Conservation (phyloP, 2,888 invertebrate species). For the Phlogophora meticulosa region DNA sequence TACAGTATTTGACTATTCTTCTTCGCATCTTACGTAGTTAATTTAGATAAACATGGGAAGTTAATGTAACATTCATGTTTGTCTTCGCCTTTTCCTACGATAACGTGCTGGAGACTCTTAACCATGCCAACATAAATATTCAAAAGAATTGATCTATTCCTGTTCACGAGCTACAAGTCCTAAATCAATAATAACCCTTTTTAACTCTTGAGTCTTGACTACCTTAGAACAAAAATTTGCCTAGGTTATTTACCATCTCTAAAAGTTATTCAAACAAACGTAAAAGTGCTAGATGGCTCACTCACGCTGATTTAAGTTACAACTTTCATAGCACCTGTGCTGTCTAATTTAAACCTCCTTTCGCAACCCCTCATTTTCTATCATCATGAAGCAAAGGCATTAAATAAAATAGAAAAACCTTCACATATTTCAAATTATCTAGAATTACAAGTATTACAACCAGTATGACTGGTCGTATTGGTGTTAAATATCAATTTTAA, state of each 20-base stretch:
- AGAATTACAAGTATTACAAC: slow-evolving; percentile 14
- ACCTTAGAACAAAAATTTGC: slow-evolving; percentile 5
- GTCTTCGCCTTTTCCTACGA: slow-evolving; percentile 13
- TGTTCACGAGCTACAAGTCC: slow-evolving; percentile 13
- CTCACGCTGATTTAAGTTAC: slow-evolving; percentile 3
- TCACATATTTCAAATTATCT: neutral
- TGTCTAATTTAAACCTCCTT: slow-evolving; percentile 11
- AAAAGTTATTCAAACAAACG: slow-evolving; percentile 8
- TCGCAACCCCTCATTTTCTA: slow-evolving; percentile 17
- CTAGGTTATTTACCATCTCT: slow-evolving; percentile 14
- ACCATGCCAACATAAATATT: slow-evolving; percentile 34
- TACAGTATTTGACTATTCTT: slow-evolving; percentile 29
- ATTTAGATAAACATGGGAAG: slow-evolving; percentile 32
- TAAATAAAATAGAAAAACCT: slow-evolving; percentile 6
- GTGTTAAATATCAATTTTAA: slow-evolving; percentile 37
- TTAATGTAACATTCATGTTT: slow-evolving; percentile 32
- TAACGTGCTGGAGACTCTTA: slow-evolving; percentile 26
- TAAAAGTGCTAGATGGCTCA: slow-evolving; percentile 4
- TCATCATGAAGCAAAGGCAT: neutral
- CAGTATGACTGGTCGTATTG: slow-evolving; percentile 4
- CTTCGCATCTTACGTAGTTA: slow-evolving; percentile 20
- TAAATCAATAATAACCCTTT: slow-evolving; percentile 38
- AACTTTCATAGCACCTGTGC: slow-evolving; percentile 5
- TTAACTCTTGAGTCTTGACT: slow-evolving; percentile 22
- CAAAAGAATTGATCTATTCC: slow-evolving; percentile 26